phyloP scores from a whole-genome alignment of 2,797 vertebrate species.

The Sebastes jordani region DNA sequence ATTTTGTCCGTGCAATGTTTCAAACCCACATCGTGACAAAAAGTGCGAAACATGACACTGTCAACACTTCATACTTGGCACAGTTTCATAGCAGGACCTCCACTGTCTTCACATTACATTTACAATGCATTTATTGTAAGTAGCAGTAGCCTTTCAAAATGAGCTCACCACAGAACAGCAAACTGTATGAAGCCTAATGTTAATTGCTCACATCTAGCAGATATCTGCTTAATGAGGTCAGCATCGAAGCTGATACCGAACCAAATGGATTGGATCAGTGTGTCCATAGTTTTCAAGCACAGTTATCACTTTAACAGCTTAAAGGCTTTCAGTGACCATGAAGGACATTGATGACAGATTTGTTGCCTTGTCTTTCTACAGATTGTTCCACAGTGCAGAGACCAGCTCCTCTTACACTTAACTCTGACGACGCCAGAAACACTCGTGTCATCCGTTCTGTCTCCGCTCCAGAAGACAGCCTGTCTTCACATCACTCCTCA shows the following conservation, averaged over 20 bases:
- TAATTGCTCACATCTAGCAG: not conserved
- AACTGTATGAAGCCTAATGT: not conserved
- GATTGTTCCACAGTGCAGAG: constrained; percentile 75
- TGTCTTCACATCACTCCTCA: constrained; percentile 19
- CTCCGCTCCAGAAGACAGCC: constrained; percentile 52
- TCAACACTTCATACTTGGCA: not conserved
- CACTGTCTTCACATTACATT: not conserved
- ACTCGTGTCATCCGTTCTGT: constrained; percentile 57
- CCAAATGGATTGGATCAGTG: not conserved
- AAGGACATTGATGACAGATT: not conserved
- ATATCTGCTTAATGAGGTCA: not conserved
- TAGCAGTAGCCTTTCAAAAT: not conserved
- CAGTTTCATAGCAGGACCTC: not conserved
- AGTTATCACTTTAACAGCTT: not conserved
- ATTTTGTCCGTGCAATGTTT: not conserved
- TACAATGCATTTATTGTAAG: not conserved
- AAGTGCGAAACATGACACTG: not conserved
- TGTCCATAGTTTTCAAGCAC: not conserved
- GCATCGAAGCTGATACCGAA: not conserved
- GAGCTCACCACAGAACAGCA: not conserved
- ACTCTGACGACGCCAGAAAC: constrained; percentile 83
- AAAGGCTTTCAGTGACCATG: not conserved
- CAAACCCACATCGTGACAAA: not conserved
- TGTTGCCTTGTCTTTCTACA: constrained; percentile 28
- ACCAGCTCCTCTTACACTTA: constrained; percentile 84